phyloP scores from a whole-genome alignment of 2,113 vertebrate genomes.

The Macroglossus sobrinus region DNA sequence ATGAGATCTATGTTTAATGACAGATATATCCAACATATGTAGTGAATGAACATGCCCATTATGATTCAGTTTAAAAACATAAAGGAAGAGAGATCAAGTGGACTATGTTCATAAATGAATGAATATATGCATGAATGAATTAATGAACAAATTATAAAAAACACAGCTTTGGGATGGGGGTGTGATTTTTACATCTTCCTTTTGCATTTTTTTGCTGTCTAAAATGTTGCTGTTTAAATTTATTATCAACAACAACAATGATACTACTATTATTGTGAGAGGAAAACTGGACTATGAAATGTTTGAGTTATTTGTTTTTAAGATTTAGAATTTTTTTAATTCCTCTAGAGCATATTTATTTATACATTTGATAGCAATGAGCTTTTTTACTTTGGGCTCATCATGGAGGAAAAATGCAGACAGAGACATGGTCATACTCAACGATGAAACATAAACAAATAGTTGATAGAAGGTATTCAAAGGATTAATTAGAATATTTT shows the following conservation, averaged over 20 bases:
- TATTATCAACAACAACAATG: neutral
- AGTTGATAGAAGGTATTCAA: neutral
- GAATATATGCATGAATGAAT: neutral
- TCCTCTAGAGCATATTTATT: neutral
- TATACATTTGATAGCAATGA: neutral
- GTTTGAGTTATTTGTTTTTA: neutral
- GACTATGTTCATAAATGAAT: neutral
- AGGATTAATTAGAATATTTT: conserved; percentile 30
- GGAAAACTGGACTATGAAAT: neutral
- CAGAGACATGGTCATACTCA: neutral
- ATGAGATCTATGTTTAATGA: neutral
- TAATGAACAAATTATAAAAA: neutral
- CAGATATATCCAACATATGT: neutral
- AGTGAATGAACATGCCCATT: neutral
- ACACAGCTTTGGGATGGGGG: neutral
- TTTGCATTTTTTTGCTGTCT: neutral
- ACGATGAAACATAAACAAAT: conserved; percentile 50
- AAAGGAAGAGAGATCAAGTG: neutral
- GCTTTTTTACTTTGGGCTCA: neutral
- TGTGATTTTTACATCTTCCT: neutral
- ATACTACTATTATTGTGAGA: conserved; percentile 3
- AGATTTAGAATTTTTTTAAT: neutral
- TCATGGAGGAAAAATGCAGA: neutral
- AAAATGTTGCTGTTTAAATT: neutral
- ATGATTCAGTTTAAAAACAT: neutral